Conservation (phyloP, 2,888 invertebrate species). For the Smittia aterrima region DNA sequence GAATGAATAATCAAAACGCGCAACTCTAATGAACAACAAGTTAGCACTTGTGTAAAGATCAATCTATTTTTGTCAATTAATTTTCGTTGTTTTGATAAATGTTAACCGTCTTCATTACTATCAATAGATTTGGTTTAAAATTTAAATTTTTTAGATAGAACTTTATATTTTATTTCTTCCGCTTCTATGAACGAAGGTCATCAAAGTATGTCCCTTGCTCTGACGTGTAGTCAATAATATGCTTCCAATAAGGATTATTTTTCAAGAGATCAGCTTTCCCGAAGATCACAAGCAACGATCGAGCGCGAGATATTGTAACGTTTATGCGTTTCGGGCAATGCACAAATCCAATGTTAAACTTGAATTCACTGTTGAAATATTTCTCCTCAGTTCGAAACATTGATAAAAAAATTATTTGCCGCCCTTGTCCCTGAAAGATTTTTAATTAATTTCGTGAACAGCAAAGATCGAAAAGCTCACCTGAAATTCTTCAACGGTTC, state of each 20-base stretch:
- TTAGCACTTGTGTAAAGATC: too few relatives aligned
- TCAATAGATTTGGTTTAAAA: too few relatives aligned
- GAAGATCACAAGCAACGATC: conserved; percentile 73
- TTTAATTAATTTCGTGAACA: conserved; percentile 57
- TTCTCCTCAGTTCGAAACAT: conserved; percentile 60
- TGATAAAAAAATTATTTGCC: conserved; percentile 67
- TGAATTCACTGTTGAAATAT: conserved; percentile 54
- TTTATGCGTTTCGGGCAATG: conserved; percentile 77
- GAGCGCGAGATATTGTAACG: conserved; percentile 83
- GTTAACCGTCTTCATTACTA: too few relatives aligned
- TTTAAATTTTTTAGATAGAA: too few relatives aligned
- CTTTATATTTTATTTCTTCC: too few relatives aligned
- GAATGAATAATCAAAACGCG: too few relatives aligned
- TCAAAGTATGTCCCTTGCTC: too few relatives aligned
- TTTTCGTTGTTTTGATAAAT: too few relatives aligned
- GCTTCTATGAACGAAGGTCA: too few relatives aligned
- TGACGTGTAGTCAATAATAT: conserved; percentile 61
- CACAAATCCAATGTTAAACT: conserved; percentile 69
- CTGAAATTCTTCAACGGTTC: conserved; percentile 82
- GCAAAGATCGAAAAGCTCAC: too few relatives aligned
- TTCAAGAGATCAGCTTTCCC: conserved; percentile 70
- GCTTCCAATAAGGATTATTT: conserved; percentile 67
- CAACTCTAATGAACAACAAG: too few relatives aligned
- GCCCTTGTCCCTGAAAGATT: conserved; percentile 80
- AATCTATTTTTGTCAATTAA: too few relatives aligned